Percentiles rank a stretch among this genome's conserved stretches.
phyloP scores from a whole-genome alignment of 2,797 vertebrate genomes.

The Crypturellus tataupa region DNA sequence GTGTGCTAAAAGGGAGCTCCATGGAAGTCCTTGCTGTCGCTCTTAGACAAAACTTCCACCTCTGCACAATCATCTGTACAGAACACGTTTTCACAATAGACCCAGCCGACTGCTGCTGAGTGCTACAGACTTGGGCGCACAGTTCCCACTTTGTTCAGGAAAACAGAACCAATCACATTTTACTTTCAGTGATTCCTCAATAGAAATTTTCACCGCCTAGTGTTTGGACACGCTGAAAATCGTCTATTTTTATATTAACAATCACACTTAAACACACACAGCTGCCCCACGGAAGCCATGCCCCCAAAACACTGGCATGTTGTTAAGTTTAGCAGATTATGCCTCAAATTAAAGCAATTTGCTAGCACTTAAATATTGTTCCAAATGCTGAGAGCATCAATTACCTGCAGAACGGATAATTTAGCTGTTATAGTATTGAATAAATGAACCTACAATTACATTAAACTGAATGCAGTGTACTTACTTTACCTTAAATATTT shows the following conservation, averaged over 20 bases:
- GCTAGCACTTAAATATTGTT: slow-evolving; percentile 40
- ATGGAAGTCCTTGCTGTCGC: background rate
- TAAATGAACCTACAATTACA: background rate
- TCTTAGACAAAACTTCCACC: slow-evolving; percentile 19
- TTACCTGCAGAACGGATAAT: slow-evolving; percentile 30
- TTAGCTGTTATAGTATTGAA: background rate
- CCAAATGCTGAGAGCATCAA: slow-evolving; percentile 12
- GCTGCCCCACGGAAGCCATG: background rate
- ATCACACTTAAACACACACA: background rate
- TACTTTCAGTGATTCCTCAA: slow-evolving; percentile 35
- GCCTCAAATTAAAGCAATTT: slow-evolving; percentile 57
- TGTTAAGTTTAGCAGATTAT: background rate
- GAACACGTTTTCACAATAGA: background rate
- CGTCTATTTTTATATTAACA: background rate
- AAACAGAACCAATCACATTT: background rate
- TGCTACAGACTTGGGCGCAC: background rate
- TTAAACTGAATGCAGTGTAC: background rate
- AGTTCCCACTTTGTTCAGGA: background rate
- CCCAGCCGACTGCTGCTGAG: background rate
- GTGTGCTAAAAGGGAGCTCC: slow-evolving; percentile 5
- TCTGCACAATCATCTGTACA: background rate
- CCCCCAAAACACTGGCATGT: background rate
- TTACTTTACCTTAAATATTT: background rate
- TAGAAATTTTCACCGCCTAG: slow-evolving; percentile 9
- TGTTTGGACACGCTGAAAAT: slow-evolving; percentile 29